phyloP scores from a whole-genome alignment of 2,113 vertebrate genomes.

The Hiodon alosoides region DNA sequence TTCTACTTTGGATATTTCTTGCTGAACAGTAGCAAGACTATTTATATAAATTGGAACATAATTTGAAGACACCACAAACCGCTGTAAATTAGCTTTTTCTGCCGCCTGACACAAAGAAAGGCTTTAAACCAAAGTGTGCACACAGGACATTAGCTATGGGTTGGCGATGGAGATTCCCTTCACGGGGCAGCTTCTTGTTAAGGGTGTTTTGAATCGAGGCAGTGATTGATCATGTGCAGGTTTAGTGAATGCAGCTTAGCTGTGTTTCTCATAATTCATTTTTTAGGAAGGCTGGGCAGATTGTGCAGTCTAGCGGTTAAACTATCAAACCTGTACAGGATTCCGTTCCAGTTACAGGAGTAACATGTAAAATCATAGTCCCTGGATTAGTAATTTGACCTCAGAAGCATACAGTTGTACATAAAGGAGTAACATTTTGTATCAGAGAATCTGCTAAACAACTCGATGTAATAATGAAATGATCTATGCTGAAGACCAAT shows the following conservation, averaged over 20 bases:
- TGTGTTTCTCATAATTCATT: slow-evolving; percentile 44
- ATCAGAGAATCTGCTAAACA: no score
- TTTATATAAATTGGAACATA: slow-evolving; percentile 25
- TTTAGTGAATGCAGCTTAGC: slow-evolving; percentile 47
- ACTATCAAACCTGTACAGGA: no score
- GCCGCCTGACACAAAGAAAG: neutral
- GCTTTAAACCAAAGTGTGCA: neutral
- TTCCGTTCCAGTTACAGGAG: no score
- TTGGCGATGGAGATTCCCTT: slow-evolving; percentile 32
- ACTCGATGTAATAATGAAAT: no score
- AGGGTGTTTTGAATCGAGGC: slow-evolving; percentile 52
- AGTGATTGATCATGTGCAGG: slow-evolving; percentile 62
- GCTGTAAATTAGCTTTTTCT: neutral
- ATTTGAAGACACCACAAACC: slow-evolving; percentile 4
- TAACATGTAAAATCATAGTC: no score
- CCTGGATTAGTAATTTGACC: no score
- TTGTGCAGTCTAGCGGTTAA: no score
- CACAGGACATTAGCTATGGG: neutral
- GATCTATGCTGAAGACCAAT: no score
- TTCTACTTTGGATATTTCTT: slow-evolving; percentile 29
- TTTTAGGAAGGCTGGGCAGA: slow-evolving; percentile 33
- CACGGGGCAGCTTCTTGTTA: slow-evolving; percentile 50
- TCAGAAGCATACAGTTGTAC: no score
- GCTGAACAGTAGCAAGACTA: slow-evolving; percentile 22
- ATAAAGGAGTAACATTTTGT: no score